A percentile compares a stretch with the other conserved stretches of the same genome.
phyloP scores from a whole-genome alignment of 2,113 vertebrate genomes.

The Cynocephalus volans region DNA sequence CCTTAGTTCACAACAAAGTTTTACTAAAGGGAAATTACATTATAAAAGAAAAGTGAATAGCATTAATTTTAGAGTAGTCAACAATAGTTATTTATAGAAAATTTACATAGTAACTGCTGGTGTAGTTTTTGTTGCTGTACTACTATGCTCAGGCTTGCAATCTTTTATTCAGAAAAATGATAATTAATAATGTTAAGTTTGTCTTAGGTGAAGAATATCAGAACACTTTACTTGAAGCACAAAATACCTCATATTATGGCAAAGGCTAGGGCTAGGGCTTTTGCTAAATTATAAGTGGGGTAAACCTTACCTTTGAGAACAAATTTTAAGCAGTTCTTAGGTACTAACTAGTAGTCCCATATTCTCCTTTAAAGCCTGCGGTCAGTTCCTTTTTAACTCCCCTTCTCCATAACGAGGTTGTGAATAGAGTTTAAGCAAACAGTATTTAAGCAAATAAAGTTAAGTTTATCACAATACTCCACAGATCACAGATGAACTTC shows the following conservation, averaged over 20 bases:
- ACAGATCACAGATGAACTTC: neutral
- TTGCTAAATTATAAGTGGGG: neutral
- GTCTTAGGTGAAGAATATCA: neutral
- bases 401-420: neutral
- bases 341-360: neutral
- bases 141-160: neutral
- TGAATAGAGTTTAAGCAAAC: neutral
- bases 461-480: neutral
- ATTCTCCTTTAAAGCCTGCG: neutral
- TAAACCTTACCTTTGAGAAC: neutral
- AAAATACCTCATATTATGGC: neutral
- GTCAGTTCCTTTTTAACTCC: neutral
- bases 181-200: conserved; percentile 11
- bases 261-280: neutral
- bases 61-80: neutral
- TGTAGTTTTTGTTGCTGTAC: conserved; percentile 35
- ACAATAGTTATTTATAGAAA: conserved; percentile 34
- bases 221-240: neutral
- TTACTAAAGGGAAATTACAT: neutral
- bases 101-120: neutral
- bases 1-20: neutral
- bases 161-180: neutral
- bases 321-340: neutral
- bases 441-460: neutral
- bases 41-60: neutral